phyloP scores from a whole-genome alignment of 2,888 invertebrate genomes.

The Epinotia nisella region DNA sequence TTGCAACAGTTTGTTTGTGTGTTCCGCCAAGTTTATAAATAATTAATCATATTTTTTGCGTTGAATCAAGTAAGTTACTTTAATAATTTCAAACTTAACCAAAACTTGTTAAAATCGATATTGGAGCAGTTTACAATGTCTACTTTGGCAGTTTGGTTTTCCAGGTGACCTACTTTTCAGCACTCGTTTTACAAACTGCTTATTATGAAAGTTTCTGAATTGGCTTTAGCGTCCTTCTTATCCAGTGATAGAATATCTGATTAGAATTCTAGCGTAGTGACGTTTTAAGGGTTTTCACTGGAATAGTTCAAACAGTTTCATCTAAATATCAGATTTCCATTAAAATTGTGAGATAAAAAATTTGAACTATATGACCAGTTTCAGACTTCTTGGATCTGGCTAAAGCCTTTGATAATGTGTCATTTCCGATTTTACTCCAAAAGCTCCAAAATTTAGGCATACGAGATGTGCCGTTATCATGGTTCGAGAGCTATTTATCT shows the following conservation, averaged over 20 bases:
- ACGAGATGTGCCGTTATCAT: too few relatives aligned
- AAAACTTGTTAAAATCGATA: slow-evolving; percentile 16
- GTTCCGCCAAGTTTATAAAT: too few relatives aligned
- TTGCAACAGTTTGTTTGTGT: too few relatives aligned
- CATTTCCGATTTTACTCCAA: too few relatives aligned
- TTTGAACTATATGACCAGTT: background rate
- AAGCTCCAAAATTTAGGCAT: too few relatives aligned
- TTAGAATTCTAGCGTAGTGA: background rate
- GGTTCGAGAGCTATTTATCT: too few relatives aligned
- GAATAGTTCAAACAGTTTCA: background rate
- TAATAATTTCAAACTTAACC: slow-evolving; percentile 11
- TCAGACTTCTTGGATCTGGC: too few relatives aligned
- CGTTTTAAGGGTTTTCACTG: slow-evolving; percentile 3
- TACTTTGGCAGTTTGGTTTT: background rate
- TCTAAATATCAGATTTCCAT: slow-evolving; percentile 8
- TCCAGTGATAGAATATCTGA: slow-evolving; percentile 3
- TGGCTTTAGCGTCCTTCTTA: background rate
- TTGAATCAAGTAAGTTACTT: background rate
- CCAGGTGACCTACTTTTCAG: slow-evolving; percentile 17
- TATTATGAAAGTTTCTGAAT: slow-evolving; percentile 15
- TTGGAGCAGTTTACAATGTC: slow-evolving; percentile 2
- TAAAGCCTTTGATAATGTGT: too few relatives aligned
- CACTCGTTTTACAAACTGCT: slow-evolving; percentile 5
- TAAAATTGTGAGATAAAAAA: background rate
- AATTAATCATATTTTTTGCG: background rate